Evolutionary conservation across 2,888 invertebrate genomes (phyloP).

Genomic region (Nudaria mundana): DNA sequence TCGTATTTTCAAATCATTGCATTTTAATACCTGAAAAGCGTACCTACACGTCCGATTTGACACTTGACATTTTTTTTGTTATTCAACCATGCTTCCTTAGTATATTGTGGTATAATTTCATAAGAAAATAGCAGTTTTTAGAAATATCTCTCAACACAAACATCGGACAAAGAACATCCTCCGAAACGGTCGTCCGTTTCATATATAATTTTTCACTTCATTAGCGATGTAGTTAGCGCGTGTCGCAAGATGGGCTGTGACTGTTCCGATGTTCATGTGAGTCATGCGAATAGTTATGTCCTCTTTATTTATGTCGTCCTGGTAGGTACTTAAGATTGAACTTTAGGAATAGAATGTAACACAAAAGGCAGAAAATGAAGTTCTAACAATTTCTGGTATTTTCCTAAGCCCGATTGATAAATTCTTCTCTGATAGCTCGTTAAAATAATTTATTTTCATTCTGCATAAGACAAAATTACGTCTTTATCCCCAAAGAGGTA

Average conservation of each 20-base stretch:
- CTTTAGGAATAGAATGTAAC: not conserved
- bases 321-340: slow-evolving; percentile 4
- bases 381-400: no score
- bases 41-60: no score
- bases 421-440: no score
- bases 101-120: slow-evolving; percentile 19
- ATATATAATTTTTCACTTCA: slow-evolving; percentile 53
- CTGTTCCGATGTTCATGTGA: slow-evolving; percentile 27
- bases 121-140: slow-evolving; percentile 34
- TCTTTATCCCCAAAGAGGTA: no score
- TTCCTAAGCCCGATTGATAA: no score
- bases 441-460: no score
- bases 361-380: not conserved
- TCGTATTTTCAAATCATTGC: no score
- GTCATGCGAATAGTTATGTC: slow-evolving; percentile 24
- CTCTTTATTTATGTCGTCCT: slow-evolving; percentile 16
- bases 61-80: not conserved
- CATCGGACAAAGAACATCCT: slow-evolving; percentile 25
- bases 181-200: slow-evolving; percentile 33
- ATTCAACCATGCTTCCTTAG: slow-evolving; percentile 12
- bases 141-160: slow-evolving; percentile 28
- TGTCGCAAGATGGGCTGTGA: slow-evolving; percentile 43
- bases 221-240: slow-evolving; percentile 42
- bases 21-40: no score
- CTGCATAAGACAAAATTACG: no score